Conservation (phyloP, 2,113 vertebrate species). For the Hymenochirus boettgeri region DNA sequence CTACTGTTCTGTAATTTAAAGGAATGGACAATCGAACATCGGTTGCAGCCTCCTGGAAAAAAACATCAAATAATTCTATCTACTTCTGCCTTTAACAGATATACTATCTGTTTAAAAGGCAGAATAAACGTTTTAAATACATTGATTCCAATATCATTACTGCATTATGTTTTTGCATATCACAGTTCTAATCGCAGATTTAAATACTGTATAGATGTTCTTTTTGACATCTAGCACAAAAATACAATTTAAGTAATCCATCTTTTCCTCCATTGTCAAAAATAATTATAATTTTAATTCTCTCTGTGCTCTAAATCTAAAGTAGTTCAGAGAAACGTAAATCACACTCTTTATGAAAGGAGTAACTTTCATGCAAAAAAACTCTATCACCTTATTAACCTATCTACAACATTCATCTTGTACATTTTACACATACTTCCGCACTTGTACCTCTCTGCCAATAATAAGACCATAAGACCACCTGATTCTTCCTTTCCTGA, state of each 20-base stretch:
- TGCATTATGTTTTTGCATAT: too few species aligned
- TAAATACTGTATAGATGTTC: conserved; percentile 51
- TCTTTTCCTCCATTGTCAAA: conserved; percentile 61
- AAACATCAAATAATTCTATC: too few species aligned
- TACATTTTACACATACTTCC: conserved; percentile 46
- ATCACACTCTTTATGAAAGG: conserved; percentile 54
- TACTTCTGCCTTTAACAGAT: too few species aligned
- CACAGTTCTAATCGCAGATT: conserved; percentile 50
- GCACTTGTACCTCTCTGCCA: conserved; percentile 54
- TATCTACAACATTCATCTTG: conserved; percentile 63
- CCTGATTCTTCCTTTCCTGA: conserved; percentile 25
- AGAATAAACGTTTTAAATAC: too few species aligned
- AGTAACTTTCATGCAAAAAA: conserved; percentile 52
- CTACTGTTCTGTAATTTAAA: too few species aligned
- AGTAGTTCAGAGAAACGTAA: conserved; percentile 62
- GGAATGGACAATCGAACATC: too few species aligned
- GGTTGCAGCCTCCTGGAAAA: too few species aligned
- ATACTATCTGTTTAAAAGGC: too few species aligned
- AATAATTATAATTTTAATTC: conserved; percentile 80
- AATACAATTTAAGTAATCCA: conserved; percentile 67
- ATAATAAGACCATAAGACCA: conserved; percentile 50
- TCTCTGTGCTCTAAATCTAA: conserved; percentile 63
- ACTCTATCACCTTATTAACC: conserved; percentile 52
- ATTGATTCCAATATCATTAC: too few species aligned
- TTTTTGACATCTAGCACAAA: conserved; percentile 19